Percentiles rank a stretch among this genome's conserved stretches.
Evolutionary conservation across 2,888 invertebrate species (phyloP).

Genomic region (Smittia sp.): DNA sequence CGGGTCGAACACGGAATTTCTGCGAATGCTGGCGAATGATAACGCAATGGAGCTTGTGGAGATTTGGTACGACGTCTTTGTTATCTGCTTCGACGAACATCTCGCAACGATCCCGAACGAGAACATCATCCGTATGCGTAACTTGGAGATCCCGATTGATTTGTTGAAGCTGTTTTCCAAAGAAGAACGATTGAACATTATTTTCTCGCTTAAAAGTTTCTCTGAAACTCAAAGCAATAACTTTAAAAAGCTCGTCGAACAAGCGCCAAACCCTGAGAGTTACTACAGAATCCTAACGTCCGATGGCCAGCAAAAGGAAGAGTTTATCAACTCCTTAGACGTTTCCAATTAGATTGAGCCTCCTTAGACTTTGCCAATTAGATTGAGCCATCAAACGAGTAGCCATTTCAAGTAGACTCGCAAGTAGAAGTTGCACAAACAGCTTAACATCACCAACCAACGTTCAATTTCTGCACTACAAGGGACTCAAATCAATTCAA

Average conservation of each 20-base stretch:
- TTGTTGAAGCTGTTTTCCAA: background rate
- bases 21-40: background rate
- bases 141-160: background rate
- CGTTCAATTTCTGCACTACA: too few relatives aligned
- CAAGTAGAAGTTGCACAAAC: too few relatives aligned
- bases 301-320: background rate
- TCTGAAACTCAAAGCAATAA: conserved; percentile 1
- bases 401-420: too few relatives aligned
- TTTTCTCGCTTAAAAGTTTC: background rate
- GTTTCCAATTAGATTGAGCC: too few relatives aligned
- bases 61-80: conserved; percentile 35
- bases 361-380: too few relatives aligned
- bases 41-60: conserved; percentile 24
- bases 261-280: background rate
- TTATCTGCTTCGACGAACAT: conserved; percentile 33
- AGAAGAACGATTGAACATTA: conserved; percentile 13
- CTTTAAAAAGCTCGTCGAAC: background rate
- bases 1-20: background rate
- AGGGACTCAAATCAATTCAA: too few relatives aligned
- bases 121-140: background rate
- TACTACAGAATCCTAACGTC: background rate
- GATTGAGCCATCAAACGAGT: too few relatives aligned
- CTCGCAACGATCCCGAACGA: background rate
- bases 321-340: background rate
- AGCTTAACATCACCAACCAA: too few relatives aligned